Conservation (phyloP, 2,113 vertebrate species). For the Strix uralensis region DNA sequence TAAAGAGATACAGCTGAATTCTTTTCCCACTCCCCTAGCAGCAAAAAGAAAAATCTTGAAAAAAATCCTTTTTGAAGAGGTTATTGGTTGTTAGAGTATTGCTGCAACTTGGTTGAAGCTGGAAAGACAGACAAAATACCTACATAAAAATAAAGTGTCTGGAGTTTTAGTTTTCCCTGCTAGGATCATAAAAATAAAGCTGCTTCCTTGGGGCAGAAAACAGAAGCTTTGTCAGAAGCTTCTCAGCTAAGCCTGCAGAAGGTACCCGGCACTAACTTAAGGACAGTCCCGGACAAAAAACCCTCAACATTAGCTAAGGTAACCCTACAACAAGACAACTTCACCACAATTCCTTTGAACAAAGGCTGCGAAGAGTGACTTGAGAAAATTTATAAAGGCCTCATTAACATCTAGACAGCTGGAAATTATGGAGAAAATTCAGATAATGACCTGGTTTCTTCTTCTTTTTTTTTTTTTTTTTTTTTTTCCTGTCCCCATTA, state of each 20-base stretch:
- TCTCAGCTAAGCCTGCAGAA: background rate
- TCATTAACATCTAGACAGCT: background rate
- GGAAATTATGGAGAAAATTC: background rate
- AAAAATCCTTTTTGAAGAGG: background rate
- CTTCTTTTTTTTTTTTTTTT: background rate
- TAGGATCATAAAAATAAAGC: background rate
- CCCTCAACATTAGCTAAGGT: background rate
- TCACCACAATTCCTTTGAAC: background rate
- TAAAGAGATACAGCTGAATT: conserved; percentile 18
- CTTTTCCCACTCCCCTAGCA: background rate
- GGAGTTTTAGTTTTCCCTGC: background rate
- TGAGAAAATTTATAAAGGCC: background rate
- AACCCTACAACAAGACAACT: background rate
- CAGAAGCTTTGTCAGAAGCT: background rate
- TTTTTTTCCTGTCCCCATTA: background rate
- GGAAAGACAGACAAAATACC: background rate
- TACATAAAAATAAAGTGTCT: background rate
- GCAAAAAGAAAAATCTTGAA: background rate
- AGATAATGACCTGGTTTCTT: background rate
- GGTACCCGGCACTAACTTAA: background rate
- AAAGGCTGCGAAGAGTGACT: background rate
- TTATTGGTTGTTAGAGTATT: background rate
- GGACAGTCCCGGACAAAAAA: background rate
- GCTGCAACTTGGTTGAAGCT: background rate
- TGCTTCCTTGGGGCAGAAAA: background rate